A percentile compares a stretch with the other conserved stretches of the same genome.
phyloP scores from a whole-genome alignment of 2,797 vertebrate genomes.

The Pelochelys cantorii region DNA sequence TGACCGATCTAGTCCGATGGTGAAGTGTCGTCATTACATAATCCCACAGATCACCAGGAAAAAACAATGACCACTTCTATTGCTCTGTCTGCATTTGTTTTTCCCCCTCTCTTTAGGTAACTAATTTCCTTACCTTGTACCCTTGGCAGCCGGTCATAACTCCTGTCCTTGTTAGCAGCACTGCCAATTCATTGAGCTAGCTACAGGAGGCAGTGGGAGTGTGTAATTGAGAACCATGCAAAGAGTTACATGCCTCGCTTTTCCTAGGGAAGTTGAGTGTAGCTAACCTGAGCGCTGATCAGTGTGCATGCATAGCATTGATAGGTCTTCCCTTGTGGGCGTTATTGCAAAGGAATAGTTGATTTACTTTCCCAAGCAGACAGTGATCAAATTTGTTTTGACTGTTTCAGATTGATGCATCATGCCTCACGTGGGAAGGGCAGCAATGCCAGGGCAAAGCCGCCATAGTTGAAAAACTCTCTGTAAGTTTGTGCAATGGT shows the following conservation, averaged over 20 bases:
- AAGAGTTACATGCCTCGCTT: background rate
- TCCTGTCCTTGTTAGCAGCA: background rate
- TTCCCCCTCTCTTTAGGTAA: background rate
- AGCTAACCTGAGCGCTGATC: background rate
- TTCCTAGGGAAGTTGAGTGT: background rate
- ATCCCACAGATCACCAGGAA: background rate
- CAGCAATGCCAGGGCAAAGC: conserved; percentile 97
- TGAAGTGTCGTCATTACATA: background rate
- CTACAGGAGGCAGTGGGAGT: background rate
- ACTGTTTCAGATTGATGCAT: conserved; percentile 90
- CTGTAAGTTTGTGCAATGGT: conserved; percentile 85
- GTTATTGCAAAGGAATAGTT: background rate
- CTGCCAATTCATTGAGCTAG: background rate
- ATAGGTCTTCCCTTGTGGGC: background rate
- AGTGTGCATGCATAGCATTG: background rate
- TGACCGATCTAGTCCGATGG: background rate
- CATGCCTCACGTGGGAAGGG: conserved; percentile 99
- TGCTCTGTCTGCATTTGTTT: background rate
- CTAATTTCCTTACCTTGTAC: background rate
- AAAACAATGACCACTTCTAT: background rate
- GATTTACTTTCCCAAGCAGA: background rate
- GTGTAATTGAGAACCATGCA: background rate
- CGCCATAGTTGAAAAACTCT: conserved; percentile 96
- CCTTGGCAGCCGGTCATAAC: background rate
- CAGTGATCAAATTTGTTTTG: background rate